Percentiles rank a stretch among this genome's conserved stretches.
Evolutionary conservation across 92 coral and sea anemone genomes (phyloP).

Genomic region (Palythoa grandis): DNA sequence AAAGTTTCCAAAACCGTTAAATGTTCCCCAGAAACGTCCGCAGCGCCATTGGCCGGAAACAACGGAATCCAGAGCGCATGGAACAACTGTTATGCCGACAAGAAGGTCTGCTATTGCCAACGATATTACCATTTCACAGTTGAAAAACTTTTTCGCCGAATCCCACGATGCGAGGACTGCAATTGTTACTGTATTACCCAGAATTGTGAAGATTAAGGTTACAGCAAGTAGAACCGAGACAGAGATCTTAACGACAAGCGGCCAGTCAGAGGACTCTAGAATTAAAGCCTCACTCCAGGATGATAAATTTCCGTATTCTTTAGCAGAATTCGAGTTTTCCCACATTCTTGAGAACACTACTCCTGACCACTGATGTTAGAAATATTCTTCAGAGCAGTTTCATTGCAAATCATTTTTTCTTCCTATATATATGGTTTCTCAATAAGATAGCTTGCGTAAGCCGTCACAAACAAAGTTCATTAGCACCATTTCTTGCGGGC

Average conservation of each 20-base stretch:
- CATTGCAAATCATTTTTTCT: not conserved
- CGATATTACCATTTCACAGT: slow-evolving; percentile 64
- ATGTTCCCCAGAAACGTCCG: slow-evolving; percentile 66
- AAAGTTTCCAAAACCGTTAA: slow-evolving; percentile 81
- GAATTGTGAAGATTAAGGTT: slow-evolving; percentile 52
- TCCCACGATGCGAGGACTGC: slow-evolving; percentile 63
- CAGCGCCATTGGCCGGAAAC: slow-evolving; percentile 80
- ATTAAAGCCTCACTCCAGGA: not conserved
- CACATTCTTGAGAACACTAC: not conserved
- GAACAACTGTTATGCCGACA: slow-evolving; percentile 75
- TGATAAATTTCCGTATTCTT: not conserved
- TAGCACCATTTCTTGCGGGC: not conserved
- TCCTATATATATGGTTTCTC: too few relatives aligned
- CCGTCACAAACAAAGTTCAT: too few relatives aligned
- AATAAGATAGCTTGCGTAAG: too few relatives aligned
- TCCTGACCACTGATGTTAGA: not conserved
- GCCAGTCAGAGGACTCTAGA: slow-evolving; percentile 19
- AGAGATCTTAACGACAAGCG: slow-evolving; percentile 49
- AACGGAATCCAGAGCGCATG: slow-evolving; percentile 77
- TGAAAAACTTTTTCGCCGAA: slow-evolving; percentile 55
- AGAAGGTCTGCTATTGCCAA: slow-evolving; percentile 78
- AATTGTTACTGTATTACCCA: slow-evolving; percentile 70
- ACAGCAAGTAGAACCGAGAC: slow-evolving; percentile 44
- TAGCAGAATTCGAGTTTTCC: not conserved
- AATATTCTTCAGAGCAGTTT: not conserved